phyloP scores from a whole-genome alignment of 1,140 invertebrate species.

The Drosophila oshimai region DNA sequence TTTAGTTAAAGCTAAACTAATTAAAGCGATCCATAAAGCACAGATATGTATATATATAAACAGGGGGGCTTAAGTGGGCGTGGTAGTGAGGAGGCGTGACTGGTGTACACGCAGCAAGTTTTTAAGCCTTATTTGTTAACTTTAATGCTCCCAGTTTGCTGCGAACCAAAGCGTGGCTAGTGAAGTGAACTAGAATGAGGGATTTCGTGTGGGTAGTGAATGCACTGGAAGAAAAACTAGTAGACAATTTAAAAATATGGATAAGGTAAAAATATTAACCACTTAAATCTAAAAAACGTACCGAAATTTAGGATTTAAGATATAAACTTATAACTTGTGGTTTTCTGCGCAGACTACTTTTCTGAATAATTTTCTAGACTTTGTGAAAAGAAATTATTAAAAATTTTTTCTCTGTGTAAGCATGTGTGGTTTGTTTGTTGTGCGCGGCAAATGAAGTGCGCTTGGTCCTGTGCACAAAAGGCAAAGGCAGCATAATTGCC shows the following conservation, averaged over 20 bases:
- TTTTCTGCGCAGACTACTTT: too few species aligned
- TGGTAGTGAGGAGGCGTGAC: constrained; percentile 12
- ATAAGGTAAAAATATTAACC: too few species aligned
- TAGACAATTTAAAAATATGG: too few species aligned
- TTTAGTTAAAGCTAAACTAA: constrained; percentile 70
- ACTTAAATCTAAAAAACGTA: too few species aligned
- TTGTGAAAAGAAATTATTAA: background rate
- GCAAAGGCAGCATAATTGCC: constrained; percentile 49
- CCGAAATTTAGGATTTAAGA: too few species aligned
- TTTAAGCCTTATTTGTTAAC: constrained; percentile 76
- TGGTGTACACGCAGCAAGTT: constrained; percentile 54
- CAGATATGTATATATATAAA: background rate
- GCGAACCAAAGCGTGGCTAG: constrained; percentile 2
- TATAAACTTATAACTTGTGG: too few species aligned
- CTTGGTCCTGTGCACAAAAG: constrained; percentile 30
- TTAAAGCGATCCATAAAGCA: constrained; percentile 45
- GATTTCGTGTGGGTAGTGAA: background rate
- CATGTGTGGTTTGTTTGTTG: constrained; percentile 20
- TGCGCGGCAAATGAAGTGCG: constrained; percentile 55
- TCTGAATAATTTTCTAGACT: background rate
- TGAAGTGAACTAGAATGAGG: constrained; percentile 2
- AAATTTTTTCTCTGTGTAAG: background rate
- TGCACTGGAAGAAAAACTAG: background rate
- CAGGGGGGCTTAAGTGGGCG: background rate
- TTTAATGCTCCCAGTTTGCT: constrained; percentile 47